Evolutionary conservation across 2,888 invertebrate genomes (phyloP), one percentile per base, ranked within the genome.

Genomic region (Temnothorax rugatulus): DNA sequence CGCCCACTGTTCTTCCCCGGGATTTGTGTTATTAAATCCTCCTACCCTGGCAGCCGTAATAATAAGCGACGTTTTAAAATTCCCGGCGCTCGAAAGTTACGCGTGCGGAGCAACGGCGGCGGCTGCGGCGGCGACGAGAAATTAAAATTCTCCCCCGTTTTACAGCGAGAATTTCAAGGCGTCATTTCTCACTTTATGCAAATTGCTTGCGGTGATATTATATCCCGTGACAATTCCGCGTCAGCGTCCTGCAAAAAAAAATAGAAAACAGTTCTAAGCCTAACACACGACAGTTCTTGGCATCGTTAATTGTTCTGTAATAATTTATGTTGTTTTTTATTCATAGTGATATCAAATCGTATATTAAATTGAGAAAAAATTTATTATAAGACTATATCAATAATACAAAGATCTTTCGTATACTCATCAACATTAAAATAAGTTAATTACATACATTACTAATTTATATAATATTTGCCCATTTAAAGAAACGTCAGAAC

Each of bases 171-270:
- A 64, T 73, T 73, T 74, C 47, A 59, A 74, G 47, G 34, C 29
- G 34, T 74, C 61, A 61, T 74, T 82, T 64, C 82, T 34, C 61
- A 73, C 52, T 73, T 82, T 82, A 73, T 82, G 82, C 64, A 82
- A 82, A 82, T 54, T 63, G n/a, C 15, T 47, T 11, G 34, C 47
- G 34, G 15, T 61, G 54, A 71, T 71, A 54, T 71, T 71, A 52
- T 71, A 71, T 38, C 21, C 21, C 54, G 15, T 9, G 73, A 29
- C 29, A 44, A 29, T 74, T 41, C 44, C 44, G 44, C 25, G 8
- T 21, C n/a, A 61, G 8, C 21, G 15, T 44, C 18, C 34, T 47
- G 21, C 29, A 11, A 18, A 18, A 18, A 18, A 13, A 11, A 25
- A 34, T 8, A 18, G n/a, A 59, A 71, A 74, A 29, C 59, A 74